Evolutionary conservation across 2,113 vertebrate genomes (phyloP).

Genomic region (Bos indicus): DNA sequence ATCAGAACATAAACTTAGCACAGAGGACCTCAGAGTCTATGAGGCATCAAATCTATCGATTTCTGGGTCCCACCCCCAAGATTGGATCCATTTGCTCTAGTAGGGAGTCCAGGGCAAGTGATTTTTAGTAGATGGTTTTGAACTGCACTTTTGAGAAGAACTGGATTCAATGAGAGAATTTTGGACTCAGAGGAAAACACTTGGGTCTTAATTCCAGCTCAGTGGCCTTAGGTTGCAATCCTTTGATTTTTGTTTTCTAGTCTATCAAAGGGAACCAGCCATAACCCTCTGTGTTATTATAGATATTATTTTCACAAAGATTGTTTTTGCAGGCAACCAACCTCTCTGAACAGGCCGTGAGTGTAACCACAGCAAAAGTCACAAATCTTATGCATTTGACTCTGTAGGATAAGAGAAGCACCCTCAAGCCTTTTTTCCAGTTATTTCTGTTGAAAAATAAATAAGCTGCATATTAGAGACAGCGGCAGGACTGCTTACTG

Average conservation of each 20-base stretch:
- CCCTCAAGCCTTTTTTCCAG: not conserved
- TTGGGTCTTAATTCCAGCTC: not conserved
- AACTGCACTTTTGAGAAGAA: not conserved
- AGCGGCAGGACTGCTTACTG: not conserved
- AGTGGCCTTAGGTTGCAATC: not conserved
- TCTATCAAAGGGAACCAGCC: not conserved
- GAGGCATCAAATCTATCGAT: not conserved
- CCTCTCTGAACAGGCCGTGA: not conserved
- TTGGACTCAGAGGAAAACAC: not conserved
- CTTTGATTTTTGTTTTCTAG: not conserved
- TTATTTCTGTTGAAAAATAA: constrained; percentile 13
- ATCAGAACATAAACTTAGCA: not conserved
- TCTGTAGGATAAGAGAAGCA: not conserved
- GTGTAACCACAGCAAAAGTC: not conserved
- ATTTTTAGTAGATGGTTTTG: not conserved
- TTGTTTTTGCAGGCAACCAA: too few species aligned
- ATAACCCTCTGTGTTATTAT: not conserved
- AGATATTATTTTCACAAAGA: not conserved
- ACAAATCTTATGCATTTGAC: not conserved
- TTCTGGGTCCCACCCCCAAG: not conserved
- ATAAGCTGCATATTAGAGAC: not conserved
- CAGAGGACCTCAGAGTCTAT: not conserved
- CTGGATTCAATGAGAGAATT: not conserved
- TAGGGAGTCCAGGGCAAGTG: not conserved
- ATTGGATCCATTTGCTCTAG: not conserved